Evolutionary conservation across 2,113 vertebrate genomes (phyloP).

Genomic region (Nematolebias whitei): DNA sequence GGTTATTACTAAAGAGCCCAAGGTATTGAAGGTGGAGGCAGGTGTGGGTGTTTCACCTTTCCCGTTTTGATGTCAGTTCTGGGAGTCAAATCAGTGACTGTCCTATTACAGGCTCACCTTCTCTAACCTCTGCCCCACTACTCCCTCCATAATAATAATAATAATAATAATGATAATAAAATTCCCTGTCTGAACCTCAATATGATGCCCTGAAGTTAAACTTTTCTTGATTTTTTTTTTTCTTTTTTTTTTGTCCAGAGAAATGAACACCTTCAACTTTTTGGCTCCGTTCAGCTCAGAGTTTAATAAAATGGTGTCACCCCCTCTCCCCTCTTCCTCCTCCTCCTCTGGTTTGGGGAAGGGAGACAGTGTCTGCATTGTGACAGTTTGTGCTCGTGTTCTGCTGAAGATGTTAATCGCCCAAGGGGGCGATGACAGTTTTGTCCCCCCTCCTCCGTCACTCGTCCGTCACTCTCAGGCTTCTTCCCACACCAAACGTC

Average conservation of each 20-base stretch:
- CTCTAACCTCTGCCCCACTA: no score
- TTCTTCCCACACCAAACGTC: slow-evolving; percentile 50
- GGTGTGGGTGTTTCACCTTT: no score
- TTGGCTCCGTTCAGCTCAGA: slow-evolving; percentile 29
- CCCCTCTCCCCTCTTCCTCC: slow-evolving; percentile 19
- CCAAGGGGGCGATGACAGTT: slow-evolving; percentile 37
- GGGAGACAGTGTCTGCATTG: slow-evolving; percentile 6
- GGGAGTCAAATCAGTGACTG: no score
- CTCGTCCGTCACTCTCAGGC: slow-evolving; percentile 47
- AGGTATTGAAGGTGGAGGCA: no score
- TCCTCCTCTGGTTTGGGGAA: slow-evolving; percentile 31
- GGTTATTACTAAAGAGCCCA: no score
- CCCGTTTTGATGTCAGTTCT: no score
- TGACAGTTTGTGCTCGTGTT: slow-evolving; percentile 25
- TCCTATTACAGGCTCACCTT: no score
- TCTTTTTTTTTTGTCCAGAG: slow-evolving; percentile 22
- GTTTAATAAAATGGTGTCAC: slow-evolving; percentile 30
- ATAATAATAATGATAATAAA: no score
- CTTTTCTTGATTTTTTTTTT: neutral
- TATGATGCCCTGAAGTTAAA: neutral
- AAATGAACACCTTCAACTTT: slow-evolving; percentile 44
- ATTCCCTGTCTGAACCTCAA: no score
- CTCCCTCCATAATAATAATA: no score
- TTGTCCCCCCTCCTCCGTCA: slow-evolving; percentile 40
- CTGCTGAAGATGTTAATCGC: slow-evolving; percentile 44